Evolutionary conservation across 2,113 vertebrate genomes (phyloP), one percentile per base, ranked within the genome.

Genomic region (Etia nguti): DNA sequence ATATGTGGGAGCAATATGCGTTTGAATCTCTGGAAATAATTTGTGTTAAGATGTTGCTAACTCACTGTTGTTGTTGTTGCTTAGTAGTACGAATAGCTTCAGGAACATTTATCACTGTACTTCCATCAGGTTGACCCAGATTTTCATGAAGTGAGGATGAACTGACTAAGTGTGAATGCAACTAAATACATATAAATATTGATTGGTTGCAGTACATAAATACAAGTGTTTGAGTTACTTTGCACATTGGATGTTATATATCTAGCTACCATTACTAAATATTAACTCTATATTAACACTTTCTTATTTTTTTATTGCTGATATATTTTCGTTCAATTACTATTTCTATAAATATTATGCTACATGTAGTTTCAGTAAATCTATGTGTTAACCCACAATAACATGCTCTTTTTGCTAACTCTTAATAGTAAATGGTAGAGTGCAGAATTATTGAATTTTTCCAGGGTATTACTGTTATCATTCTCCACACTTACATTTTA

Each of bases 391-490:
- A 41, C 4, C 57, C 15, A 60, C 29, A 60, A 9, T 60, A 31
- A 60, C 26, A 31, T 0, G 20, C 6, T 68, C 11, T 68, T 13
- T 38, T 68, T 22, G 34, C 12, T 41, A 68, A 24, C 4, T 68
- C 34, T 41, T 41, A 41, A 38, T 38, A 36, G 5, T 46, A 13
- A 46, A 46, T 13, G 20, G 10, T 0, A 13, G 20, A 18, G 16
- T 50, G 15, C 6, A 18, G 46, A 41, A 38, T n/a, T 65, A 65
- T n/a, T 36, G 18, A 38, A 38, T n/a, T 1, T 36, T 65, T 65
- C 29, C 10, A 11, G 16, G 36, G 31, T 7, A n/a, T 65, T 38
- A n/a, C 31, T 65, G 2, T n/a, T 8, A 65, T 38, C 5, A 68
- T 68, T 68, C 41, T 68, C 34, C 34, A 12, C 62, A 5, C 20